Evolutionary conservation across 2,113 vertebrate genomes (phyloP).

Genomic region (Aphyosemion australe): DNA sequence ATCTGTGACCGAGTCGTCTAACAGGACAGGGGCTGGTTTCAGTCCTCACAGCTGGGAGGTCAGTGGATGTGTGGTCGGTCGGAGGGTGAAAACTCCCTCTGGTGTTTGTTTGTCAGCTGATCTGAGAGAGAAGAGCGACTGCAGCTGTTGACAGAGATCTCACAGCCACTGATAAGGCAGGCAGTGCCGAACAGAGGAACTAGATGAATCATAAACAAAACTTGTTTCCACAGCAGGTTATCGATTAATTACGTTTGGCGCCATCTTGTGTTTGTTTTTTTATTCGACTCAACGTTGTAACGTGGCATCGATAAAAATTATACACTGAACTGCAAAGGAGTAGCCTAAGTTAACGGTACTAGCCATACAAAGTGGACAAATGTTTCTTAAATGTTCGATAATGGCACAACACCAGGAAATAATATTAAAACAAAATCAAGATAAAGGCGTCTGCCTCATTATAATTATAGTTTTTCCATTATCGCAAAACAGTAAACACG

Average conservation of each 20-base stretch:
- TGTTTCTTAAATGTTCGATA: not conserved
- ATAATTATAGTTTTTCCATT: not conserved
- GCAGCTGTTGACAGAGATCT: not conserved
- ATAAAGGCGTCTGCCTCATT: not conserved
- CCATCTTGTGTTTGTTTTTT: constrained; percentile 56
- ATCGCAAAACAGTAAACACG: not conserved
- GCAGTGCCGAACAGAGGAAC: constrained; percentile 10
- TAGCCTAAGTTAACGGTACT: too few species aligned
- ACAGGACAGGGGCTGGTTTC: constrained; percentile 47
- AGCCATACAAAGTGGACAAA: not conserved
- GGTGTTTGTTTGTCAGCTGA: constrained; percentile 3
- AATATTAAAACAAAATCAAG: not conserved
- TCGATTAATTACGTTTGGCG: constrained; percentile 46
- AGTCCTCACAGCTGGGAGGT: constrained; percentile 49
- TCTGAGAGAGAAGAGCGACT: not conserved
- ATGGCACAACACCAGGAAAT: not conserved
- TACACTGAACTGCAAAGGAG: too few species aligned
- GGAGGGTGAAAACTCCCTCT: constrained; percentile 16
- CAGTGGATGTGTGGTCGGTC: constrained; percentile 47
- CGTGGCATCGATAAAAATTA: not conserved
- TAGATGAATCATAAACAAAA: constrained; percentile 59
- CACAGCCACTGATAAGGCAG: not conserved
- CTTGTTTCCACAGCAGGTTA: constrained; percentile 50
- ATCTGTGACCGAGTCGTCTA: constrained; percentile 29
- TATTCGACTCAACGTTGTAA: not conserved